These are phyloP conservation scores for Camarhynchus parvulus DNA, from an alignment of 2,113 vertebrate genomes.

Conservation along the genomic window DNA sequence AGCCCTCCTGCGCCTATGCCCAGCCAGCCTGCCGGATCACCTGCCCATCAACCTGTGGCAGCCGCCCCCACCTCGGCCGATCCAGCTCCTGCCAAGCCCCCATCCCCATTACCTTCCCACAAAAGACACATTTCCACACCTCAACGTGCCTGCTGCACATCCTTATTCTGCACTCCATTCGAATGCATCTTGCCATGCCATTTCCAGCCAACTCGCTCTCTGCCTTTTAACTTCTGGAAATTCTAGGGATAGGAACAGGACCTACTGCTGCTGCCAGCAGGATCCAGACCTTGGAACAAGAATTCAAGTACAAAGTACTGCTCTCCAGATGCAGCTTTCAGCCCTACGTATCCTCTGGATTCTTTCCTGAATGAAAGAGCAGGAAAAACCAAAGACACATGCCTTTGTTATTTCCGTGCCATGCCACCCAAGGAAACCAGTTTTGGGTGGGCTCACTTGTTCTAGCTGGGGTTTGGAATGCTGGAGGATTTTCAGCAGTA, in stretches of 20 bases:
- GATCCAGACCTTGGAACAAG: neutral
- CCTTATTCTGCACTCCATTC: neutral
- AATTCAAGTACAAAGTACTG: neutral
- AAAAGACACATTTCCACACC: slow-evolving; percentile 52
- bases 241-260: neutral
- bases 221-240: slow-evolving; percentile 55
- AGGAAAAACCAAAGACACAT: fast-evolving
- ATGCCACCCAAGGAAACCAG: neutral
- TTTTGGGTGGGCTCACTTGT: neutral
- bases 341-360: neutral
- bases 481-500: neutral
- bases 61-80: slow-evolving; percentile 65
- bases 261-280: neutral
- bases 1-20: slow-evolving; percentile 83
- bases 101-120: slow-evolving; percentile 68
- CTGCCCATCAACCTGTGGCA: slow-evolving; percentile 94
- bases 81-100: slow-evolving; percentile 67
- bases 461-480: neutral
- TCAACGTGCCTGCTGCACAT: slow-evolving; percentile 26
- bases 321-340: neutral
- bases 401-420: neutral
- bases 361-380: neutral
- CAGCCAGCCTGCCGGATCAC: slow-evolving; percentile 80
- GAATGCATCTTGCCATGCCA: neutral
- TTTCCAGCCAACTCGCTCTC: slow-evolving; percentile 1